These are phyloP conservation scores for Poeciliopsis turneri DNA, from an alignment of 2,797 vertebrate genomes.

Conservation along the genomic window DNA sequence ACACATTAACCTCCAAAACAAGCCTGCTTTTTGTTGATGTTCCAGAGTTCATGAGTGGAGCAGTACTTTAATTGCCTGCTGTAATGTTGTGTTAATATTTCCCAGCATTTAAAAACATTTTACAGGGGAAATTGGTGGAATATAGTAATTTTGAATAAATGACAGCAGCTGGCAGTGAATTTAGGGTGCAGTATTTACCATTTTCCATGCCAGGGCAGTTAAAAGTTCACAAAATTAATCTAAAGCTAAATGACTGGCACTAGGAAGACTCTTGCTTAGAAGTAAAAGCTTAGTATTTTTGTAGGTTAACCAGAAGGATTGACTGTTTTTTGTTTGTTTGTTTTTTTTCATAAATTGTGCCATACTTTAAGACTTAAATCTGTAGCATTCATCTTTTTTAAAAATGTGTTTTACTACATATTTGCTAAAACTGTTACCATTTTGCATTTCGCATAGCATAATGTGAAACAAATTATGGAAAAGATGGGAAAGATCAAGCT, in stretches of 20 bases:
- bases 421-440: no score
- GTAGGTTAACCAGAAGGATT: background rate
- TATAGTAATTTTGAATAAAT: slow-evolving; percentile 67
- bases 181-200: slow-evolving; percentile 31
- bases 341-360: background rate
- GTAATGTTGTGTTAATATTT: slow-evolving; percentile 69
- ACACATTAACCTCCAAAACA: slow-evolving; percentile 64
- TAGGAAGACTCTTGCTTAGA: background rate
- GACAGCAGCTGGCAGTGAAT: slow-evolving; percentile 45
- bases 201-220: slow-evolving; percentile 52
- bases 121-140: slow-evolving; percentile 68
- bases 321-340: background rate
- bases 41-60: slow-evolving; percentile 63
- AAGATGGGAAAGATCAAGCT: no score
- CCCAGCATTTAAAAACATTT: slow-evolving; percentile 73
- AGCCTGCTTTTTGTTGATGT: slow-evolving; percentile 59
- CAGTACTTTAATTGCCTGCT: slow-evolving; percentile 58
- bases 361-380: background rate
- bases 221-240: slow-evolving; percentile 36
- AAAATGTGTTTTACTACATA: no score
- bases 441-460: no score
- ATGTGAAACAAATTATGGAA: no score
- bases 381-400: no score
- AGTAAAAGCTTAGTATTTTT: background rate
- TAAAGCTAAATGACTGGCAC: slow-evolving; percentile 32